phyloP scores from a whole-genome alignment of 2,113 vertebrate genomes.

The Brienomyrus longianalis region DNA sequence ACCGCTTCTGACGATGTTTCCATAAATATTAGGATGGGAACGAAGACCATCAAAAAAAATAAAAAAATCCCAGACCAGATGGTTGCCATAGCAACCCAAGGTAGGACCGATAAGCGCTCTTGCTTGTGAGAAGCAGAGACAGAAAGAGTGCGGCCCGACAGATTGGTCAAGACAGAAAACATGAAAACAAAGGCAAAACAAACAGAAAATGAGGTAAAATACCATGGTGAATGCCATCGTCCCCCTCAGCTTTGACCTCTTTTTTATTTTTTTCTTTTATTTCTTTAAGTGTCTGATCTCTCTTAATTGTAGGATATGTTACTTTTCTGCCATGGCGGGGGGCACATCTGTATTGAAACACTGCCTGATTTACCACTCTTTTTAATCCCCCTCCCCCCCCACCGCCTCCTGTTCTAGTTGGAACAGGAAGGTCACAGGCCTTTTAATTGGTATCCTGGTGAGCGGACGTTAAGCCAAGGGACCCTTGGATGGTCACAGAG shows the following conservation, averaged over 20 bases:
- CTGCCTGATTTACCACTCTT: background rate
- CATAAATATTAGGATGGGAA: constrained; percentile 47
- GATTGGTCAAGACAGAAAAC: constrained; percentile 27
- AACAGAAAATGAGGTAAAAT: background rate
- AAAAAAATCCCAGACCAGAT: constrained; percentile 24
- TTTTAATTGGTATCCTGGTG: background rate
- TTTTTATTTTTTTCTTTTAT: background rate
- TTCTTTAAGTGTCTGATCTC: background rate
- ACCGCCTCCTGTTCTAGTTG: background rate
- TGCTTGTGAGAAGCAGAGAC: constrained; percentile 44
- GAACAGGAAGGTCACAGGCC: background rate
- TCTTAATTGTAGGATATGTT: background rate
- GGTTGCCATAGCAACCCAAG: constrained; percentile 61
- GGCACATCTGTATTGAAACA: background rate
- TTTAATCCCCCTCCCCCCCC: background rate
- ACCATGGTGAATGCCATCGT: background rate
- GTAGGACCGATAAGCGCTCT: constrained; percentile 56
- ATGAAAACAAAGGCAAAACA: background rate
- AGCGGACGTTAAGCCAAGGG: background rate
- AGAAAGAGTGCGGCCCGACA: constrained; percentile 14
- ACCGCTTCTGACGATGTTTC: constrained; percentile 43
- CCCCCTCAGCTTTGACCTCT: background rate
- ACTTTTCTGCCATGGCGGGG: background rate
- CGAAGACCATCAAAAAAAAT: constrained; percentile 27
- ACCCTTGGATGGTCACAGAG: background rate